Evolutionary conservation across 2,888 invertebrate genomes (phyloP), one percentile per base, ranked within the genome.

Genomic region (Sturmia bella): DNA sequence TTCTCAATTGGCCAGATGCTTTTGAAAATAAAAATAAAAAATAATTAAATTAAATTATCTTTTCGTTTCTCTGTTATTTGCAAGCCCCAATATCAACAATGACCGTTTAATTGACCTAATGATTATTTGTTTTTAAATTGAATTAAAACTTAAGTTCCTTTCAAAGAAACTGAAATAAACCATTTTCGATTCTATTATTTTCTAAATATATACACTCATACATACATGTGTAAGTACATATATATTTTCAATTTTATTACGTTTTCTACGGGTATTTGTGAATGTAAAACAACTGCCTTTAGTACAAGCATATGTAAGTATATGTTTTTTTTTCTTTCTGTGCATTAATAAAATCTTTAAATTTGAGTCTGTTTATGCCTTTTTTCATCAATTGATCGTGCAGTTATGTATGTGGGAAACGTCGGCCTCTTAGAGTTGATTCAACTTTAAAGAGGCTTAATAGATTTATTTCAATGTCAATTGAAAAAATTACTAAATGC

Each of bases 381-480:
- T 45, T 15, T 45, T 27, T 27, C n/a, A n/a, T 27, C 15, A 27
- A 27, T 52, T n/a, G 24, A 48, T 52, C 27, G 21, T 52, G 12
- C 12, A 52, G n/a, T 9, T 19, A 59, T 21, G 41, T 12, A 2
- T 21, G 41, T 12, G 5, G 32, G 27, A 7, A 19, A 11, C 13
- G n/a, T 6, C 19, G 41, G 41, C 24, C 17, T 32, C 11, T n/a
- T 2, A 41, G 41, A 73, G 61, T 73, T 73, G 61, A 63, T 52
- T 73, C 24, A 73, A 73, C 72, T 73, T 52, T 54, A 27, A n/a
- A 54, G 32, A 61, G 21, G 54, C 15, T 50, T 39, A n/a, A 61
- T 32, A 73, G 54, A 54, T 73, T 54, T 43, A 45, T 63, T 63
- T 73, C 72, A 73, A 41, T 43, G 72, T 72, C 61, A 63, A 54